Percentiles rank a stretch among this genome's conserved stretches.
Evolutionary conservation across 2,888 invertebrate genomes (phyloP).

Genomic region (Lochmaea capreae): DNA sequence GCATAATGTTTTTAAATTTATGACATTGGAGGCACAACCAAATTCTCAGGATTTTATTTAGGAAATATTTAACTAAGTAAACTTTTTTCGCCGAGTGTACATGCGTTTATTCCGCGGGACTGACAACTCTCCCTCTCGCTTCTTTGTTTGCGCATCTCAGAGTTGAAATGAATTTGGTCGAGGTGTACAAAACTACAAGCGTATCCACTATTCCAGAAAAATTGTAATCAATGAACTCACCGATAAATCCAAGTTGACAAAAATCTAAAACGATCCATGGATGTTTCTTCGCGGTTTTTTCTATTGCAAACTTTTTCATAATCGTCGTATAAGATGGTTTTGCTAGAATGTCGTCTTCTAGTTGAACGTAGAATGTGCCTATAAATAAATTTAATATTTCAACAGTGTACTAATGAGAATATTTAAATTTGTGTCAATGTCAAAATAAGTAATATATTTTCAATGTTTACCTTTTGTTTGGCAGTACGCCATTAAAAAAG

Average conservation of each 20-base stretch:
- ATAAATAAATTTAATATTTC: conserved; percentile 27
- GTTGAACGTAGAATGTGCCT: conserved; percentile 90
- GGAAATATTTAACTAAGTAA: too few relatives aligned
- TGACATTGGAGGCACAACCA: too few relatives aligned
- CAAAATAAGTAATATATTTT: conserved; percentile 3
- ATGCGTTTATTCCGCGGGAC: too few relatives aligned
- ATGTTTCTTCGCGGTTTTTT: conserved; percentile 78
- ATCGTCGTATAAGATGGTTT: conserved; percentile 85
- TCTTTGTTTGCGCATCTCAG: too few relatives aligned
- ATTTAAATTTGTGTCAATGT: not conserved
- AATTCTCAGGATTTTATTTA: too few relatives aligned
- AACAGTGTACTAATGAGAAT: not conserved
- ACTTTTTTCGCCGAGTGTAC: too few relatives aligned
- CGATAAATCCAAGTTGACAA: conserved; percentile 94
- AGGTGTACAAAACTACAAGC: too few relatives aligned
- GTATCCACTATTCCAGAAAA: too few relatives aligned
- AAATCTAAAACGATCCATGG: conserved; percentile 95
- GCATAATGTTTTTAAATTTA: too few relatives aligned
- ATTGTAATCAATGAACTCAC: conserved; percentile 62
- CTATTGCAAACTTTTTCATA: conserved; percentile 85
- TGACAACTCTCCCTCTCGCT: too few relatives aligned
- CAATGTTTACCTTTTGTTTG: conserved; percentile 79
- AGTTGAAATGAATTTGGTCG: too few relatives aligned
- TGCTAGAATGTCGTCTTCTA: conserved; percentile 94
- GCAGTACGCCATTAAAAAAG: conserved; percentile 94